Percentiles rank a stretch among this genome's conserved stretches.
Evolutionary conservation across 2,888 invertebrate species (phyloP).

Genomic region (Leptura quadrifasciata): DNA sequence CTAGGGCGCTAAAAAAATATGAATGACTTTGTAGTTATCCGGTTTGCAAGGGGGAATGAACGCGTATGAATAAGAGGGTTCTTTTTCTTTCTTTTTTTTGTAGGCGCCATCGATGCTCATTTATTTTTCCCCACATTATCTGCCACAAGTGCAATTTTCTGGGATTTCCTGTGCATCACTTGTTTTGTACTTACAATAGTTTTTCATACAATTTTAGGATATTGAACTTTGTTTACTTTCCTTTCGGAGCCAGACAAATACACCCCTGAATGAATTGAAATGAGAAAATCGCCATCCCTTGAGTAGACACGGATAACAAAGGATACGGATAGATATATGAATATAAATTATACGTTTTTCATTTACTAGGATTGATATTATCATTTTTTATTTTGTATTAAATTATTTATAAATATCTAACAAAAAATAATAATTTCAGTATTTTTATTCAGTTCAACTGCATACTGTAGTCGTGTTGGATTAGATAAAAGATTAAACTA

Average conservation of each 20-base stretch:
- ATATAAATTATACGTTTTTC: not conserved
- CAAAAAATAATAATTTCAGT: too few species aligned
- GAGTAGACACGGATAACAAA: not conserved
- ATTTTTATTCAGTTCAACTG: too few species aligned
- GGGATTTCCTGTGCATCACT: slow-evolving; percentile 22
- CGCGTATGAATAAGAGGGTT: slow-evolving; percentile 2
- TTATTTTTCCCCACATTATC: slow-evolving; percentile 18
- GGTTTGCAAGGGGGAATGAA: slow-evolving; percentile 8
- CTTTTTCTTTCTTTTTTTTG: not conserved
- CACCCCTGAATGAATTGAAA: not conserved
- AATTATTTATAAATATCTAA: too few species aligned
- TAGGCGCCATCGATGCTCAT: slow-evolving; percentile 10
- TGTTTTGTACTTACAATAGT: slow-evolving; percentile 15
- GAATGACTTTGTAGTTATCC: slow-evolving; percentile 11
- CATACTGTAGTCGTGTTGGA: too few species aligned
- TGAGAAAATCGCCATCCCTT: not conserved
- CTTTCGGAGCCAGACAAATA: slow-evolving; percentile 10
- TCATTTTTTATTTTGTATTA: too few species aligned
- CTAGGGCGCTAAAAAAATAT: slow-evolving; percentile 5
- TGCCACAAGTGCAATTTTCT: slow-evolving; percentile 18
- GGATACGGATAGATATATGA: not conserved
- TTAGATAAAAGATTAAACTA: too few species aligned
- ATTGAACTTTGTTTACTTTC: slow-evolving; percentile 9
- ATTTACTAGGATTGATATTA: not conserved
- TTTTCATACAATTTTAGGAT: slow-evolving; percentile 9